Evolutionary conservation across 2,797 vertebrate genomes (phyloP).

Genomic region (Halcyon badia): DNA sequence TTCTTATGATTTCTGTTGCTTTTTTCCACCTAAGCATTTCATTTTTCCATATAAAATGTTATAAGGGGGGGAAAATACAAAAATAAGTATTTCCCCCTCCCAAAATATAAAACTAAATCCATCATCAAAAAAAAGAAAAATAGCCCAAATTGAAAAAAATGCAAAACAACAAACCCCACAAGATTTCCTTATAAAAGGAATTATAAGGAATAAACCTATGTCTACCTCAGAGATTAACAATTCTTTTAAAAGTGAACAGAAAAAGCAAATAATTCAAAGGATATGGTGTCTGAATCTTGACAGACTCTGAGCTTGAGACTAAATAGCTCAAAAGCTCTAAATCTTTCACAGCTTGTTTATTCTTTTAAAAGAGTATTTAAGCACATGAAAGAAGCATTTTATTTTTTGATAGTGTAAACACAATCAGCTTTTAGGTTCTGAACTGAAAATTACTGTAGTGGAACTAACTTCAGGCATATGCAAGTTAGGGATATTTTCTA

Average conservation of each 20-base stretch:
- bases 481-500: background rate
- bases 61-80: too few relatives aligned
- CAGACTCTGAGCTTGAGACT: background rate
- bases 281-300: background rate
- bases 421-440: accelerated
- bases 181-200: background rate
- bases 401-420: background rate
- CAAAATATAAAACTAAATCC: background rate
- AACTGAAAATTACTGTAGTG: accelerated
- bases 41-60: background rate
- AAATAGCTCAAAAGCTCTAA: background rate
- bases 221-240: background rate
- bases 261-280: background rate
- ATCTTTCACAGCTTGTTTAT: background rate
- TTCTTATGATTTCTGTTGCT: background rate
- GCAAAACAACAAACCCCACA: too few relatives aligned
- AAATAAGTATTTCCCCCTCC: too few relatives aligned
- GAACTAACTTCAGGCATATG: background rate
- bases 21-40: background rate
- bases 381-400: background rate
- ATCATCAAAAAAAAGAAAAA: accelerated
- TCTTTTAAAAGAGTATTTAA: background rate
- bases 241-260: background rate
- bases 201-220: background rate
- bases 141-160: background rate